Base-by-base conservation (phyloP, 2,888 invertebrate genomes). In the Entomobrya proxima region DNA sequence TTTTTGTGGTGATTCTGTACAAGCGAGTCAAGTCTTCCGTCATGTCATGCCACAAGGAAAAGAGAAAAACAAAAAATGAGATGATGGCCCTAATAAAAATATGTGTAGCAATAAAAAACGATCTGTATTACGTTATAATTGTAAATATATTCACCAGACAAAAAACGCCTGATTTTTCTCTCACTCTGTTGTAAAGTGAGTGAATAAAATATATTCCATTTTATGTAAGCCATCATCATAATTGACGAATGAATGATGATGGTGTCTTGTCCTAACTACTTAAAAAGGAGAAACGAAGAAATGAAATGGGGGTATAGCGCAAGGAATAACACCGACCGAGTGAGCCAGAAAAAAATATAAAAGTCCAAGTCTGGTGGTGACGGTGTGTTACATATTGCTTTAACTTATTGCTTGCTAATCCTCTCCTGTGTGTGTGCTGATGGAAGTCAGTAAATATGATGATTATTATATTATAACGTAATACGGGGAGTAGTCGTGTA, bases 211-310 rank as follows among this genome's bases (percentile, higher is more conserved):
- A 40, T 64, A 64, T 35, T 35, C 18, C 27, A 35, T 67, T 67
- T 50, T 47, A 50, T 74, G 30, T 74, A 27, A 74, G 50, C 30
- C 18, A 74, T 74, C 47, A 75, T 74, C 67, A 83, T 83, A 83
- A 83, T 76, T 83, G 83, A 80, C 72, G 58, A 76, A 83, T 83
- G 83, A 83, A 52, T 83, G 61, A 83, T 83, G 83, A 69, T 80
- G 37, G 9, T n/a, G 52, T 69, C 55, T 50, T 37, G 50, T 67
- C 69, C 69, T 32, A 37, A 74, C 72, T 77, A 13, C 77, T 77
- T 77, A 58, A 61, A 75, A 61, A 61, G 58, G 11, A 77, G 18
- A 77, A 58, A 61, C 44, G 44, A 40, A 35, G 58, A 76, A 35
- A 58, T 30, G n/a, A 15, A 47, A 27, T 9, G 44, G 30, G 61